Evolutionary conservation across 1,140 invertebrate species (phyloP), one percentile per base, ranked within the genome.

Genomic region (Pogonus chalceus): DNA sequence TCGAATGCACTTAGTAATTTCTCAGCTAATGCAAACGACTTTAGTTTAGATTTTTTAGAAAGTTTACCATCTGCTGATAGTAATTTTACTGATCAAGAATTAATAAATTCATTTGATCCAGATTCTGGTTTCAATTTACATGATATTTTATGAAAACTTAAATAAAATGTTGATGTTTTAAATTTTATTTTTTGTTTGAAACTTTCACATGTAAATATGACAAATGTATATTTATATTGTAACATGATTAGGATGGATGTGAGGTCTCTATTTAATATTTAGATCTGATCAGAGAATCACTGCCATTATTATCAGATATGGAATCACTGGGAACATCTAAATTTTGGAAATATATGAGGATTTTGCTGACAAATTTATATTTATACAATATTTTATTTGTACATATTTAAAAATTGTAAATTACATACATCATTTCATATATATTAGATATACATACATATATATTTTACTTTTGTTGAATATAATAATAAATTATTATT

Each of bases 31-130:
- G 67, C 83, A 0, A 74, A 79, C 20, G 85, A 88, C 64, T 86
- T 88, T 63, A 85, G 80, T 68, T 75, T 88, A 56, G 87, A 89
- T 74, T 85, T 88, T 69, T 71, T 89, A n/a, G 86, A 88, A 61
- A 85, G 84, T 68, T 76, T 88, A 65, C 81, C 83, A 35, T 76
- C 82, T 50, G 76, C 76, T 20, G 84, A 87, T 62, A 78, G 77
- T 58, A 81, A 80, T 57, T 82, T 87, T 62, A 84, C 82, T 56
- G 84, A 85, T 46, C 85, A 87, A 66, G 87, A 89, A 60, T 68
- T 88, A 55, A 77, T 88, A 60, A 88, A 82, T 68, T 88, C 85
- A 2, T 73, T 79, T 46, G 78, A 79, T 56, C 75, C 72, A 46
- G 73, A 75, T 60, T 69, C 74, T 39, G 70, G 71, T 37, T 80